These are phyloP conservation scores for Acipenser transmontanus DNA, from an alignment of 2,797 vertebrate genomes.

Conservation along the genomic window DNA sequence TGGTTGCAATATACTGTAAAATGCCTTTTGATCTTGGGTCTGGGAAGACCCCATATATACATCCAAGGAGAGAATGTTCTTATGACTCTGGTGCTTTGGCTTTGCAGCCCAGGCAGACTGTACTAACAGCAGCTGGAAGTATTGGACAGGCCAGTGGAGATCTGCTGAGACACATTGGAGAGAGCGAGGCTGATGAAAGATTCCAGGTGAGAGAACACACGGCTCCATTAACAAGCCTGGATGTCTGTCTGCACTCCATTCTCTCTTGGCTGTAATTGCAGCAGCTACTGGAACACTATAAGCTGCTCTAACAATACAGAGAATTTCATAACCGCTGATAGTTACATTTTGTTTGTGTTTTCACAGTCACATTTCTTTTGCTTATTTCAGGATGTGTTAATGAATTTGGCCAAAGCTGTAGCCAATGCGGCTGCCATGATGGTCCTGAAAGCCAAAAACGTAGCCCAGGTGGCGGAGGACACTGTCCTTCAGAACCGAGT, in stretches of 20 bases:
- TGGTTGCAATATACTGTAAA: no score
- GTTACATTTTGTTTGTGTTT: conserved; percentile 16
- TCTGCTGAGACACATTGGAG: conserved; percentile 90
- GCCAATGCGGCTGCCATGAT: conserved; percentile 97
- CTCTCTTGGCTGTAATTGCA: not conserved
- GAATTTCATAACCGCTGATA: not conserved
- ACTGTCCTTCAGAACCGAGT: conserved; percentile 90
- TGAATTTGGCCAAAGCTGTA: conserved; percentile 97
- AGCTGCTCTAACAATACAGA: not conserved
- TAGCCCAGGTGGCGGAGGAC: conserved; percentile 93
- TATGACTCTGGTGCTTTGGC: not conserved
- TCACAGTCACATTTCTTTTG: conserved; percentile 10
- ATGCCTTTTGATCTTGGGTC: not conserved
- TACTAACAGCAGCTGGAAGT: conserved; percentile 92
- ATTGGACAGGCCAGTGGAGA: conserved; percentile 96
- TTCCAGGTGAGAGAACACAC: conserved; percentile 76
- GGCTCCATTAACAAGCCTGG: not conserved
- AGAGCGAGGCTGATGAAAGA: conserved; percentile 92
- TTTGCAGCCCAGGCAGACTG: conserved; percentile 88
- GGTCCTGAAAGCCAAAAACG: conserved; percentile 96
- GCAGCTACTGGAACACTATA: not conserved
- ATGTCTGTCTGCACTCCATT: not conserved
- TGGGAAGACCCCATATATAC: not conserved
- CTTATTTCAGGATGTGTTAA: conserved; percentile 82
- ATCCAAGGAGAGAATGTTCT: no score